These are phyloP conservation scores for Manis pentadactyla DNA, from an alignment of 2,797 vertebrate genomes.

Conservation along the genomic window DNA sequence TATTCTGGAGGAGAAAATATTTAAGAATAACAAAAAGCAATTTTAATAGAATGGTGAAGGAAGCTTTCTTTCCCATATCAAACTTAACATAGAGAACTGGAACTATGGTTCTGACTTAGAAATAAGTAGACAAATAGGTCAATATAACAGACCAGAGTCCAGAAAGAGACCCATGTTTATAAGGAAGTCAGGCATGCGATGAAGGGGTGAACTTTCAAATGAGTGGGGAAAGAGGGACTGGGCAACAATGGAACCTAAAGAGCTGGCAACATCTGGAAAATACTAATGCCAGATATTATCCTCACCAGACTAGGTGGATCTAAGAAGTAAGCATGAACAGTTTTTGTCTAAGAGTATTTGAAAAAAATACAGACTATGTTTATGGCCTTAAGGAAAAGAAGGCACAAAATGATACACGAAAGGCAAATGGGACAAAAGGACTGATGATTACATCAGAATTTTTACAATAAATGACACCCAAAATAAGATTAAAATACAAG, in stretches of 20 bases:
- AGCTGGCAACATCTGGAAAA: neutral
- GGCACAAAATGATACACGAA: neutral
- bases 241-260: too few relatives aligned
- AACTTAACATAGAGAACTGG: neutral
- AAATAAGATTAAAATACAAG: constrained; percentile 5
- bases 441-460: neutral
- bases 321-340: neutral
- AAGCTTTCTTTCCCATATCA: neutral
- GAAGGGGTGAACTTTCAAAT: neutral
- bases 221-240: neutral
- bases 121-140: neutral
- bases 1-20: neutral
- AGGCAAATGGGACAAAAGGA: neutral
- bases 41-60: neutral
- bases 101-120: neutral
- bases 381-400: neutral
- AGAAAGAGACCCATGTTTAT: neutral
- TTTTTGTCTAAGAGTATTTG: neutral
- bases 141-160: neutral
- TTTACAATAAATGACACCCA: neutral
- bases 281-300: neutral
- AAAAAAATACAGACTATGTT: neutral
- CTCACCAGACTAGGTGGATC: neutral
- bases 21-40: neutral
- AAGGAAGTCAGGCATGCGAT: neutral